phyloP scores from a whole-genome alignment of 2,113 vertebrate species.

The Saimiri boliviensis region DNA sequence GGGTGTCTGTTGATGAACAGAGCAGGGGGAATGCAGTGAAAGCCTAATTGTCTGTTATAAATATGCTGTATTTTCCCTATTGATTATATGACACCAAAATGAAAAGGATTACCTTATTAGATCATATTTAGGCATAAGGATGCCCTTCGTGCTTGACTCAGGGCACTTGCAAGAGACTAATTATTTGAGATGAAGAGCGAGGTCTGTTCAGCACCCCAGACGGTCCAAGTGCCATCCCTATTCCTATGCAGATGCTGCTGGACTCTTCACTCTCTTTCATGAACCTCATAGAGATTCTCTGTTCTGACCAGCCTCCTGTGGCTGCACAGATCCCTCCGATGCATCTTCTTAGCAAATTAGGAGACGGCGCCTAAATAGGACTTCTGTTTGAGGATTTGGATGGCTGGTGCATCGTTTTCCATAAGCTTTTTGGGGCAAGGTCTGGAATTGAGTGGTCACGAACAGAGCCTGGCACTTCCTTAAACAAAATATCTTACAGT shows the following conservation, averaged over 20 bases:
- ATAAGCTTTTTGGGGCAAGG: background rate
- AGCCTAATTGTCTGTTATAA: constrained; percentile 62
- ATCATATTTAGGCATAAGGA: constrained; percentile 31
- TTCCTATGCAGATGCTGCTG: background rate
- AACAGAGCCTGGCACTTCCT: background rate
- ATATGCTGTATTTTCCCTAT: constrained; percentile 49
- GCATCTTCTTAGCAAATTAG: background rate
- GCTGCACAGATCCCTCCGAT: background rate
- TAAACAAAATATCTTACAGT: background rate
- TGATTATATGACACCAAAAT: constrained; percentile 40
- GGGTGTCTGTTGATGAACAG: background rate
- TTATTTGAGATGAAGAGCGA: constrained; percentile 6
- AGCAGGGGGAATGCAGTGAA: background rate
- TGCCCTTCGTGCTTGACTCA: background rate
- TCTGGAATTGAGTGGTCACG: background rate
- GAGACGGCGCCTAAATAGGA: background rate
- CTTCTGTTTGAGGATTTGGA: background rate
- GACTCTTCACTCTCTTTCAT: background rate
- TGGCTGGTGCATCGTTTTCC: background rate
- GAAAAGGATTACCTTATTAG: constrained; percentile 57
- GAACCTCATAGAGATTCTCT: constrained; percentile 12
- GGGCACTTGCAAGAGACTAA: constrained; percentile 20
- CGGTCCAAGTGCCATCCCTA: background rate
- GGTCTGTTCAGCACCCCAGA: background rate
- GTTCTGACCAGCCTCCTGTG: background rate